Evolutionary conservation across 1,140 invertebrate genomes (phyloP).

Genomic region (Whitmania pigra): DNA sequence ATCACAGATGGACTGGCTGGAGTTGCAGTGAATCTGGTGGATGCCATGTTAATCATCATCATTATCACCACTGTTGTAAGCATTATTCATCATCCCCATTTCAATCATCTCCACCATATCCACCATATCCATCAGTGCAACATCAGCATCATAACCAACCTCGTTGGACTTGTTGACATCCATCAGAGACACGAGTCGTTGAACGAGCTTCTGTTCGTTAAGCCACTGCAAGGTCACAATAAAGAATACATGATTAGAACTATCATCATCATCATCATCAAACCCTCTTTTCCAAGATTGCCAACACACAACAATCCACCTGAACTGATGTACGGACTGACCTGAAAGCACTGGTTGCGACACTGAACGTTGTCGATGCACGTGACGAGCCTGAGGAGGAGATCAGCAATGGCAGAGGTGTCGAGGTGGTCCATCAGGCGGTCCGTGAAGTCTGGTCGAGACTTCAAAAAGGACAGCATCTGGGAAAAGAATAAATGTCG

Average conservation of each 20-base stretch:
- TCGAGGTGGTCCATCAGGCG: slow-evolving; percentile 73
- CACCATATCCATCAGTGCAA: no score
- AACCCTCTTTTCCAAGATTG: no score
- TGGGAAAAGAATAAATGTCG: slow-evolving; percentile 46
- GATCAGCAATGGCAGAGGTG: slow-evolving; percentile 90
- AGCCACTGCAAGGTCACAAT: slow-evolving; percentile 59
- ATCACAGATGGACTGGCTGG: slow-evolving; percentile 67
- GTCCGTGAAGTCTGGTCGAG: slow-evolving; percentile 67
- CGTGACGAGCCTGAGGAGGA: slow-evolving; percentile 72
- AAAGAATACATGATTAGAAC: no score
- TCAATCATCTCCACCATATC: no score
- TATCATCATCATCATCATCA: no score
- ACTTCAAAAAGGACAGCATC: slow-evolving; percentile 79
- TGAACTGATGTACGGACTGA: slow-evolving; percentile 42
- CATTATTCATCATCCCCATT: no score
- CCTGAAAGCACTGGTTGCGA: slow-evolving; percentile 67
- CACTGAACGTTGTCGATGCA: slow-evolving; percentile 66
- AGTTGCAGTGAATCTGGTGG: slow-evolving; percentile 57
- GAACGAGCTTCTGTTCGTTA: slow-evolving; percentile 68
- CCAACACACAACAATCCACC: not conserved
- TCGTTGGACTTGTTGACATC: slow-evolving; percentile 59
- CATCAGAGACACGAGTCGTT: slow-evolving; percentile 65
- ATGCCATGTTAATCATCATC: not conserved
- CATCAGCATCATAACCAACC: slow-evolving; percentile 28
- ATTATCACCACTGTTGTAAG: no score